phyloP scores from a whole-genome alignment of 2,797 vertebrate species.

The Erpetoichthys calabaricus region DNA sequence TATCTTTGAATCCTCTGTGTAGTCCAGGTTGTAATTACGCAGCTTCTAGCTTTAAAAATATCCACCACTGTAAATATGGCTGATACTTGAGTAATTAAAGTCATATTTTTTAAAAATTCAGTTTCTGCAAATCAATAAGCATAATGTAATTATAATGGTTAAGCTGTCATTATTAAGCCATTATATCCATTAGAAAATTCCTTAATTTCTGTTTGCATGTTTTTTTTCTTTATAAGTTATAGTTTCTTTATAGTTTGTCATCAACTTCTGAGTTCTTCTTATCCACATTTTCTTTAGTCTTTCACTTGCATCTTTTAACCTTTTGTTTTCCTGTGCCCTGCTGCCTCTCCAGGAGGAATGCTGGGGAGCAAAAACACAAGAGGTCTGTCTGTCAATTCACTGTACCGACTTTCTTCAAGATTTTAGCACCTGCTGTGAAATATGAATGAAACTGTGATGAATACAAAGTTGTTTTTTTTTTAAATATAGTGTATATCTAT shows the following conservation, averaged over 20 bases:
- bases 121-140: too few relatives aligned
- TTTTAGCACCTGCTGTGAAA: too few relatives aligned
- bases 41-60: too few relatives aligned
- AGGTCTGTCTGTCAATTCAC: constrained; percentile 75
- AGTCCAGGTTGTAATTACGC: too few relatives aligned
- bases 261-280: constrained; percentile 3
- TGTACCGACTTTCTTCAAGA: constrained; percentile 4
- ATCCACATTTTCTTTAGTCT: background rate
- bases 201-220: background rate
- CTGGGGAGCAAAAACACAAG: constrained; percentile 83
- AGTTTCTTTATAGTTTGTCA: background rate
- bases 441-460: too few relatives aligned
- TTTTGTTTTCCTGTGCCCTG: constrained; percentile 77
- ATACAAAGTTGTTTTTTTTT: too few relatives aligned
- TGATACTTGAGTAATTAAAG: too few relatives aligned
- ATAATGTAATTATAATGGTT: background rate
- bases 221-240: too few relatives aligned
- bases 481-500: too few relatives aligned
- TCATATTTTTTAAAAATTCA: too few relatives aligned
- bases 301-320: constrained; percentile 60
- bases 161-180: background rate
- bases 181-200: background rate
- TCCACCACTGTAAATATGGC: background rate
- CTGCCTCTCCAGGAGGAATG: constrained; percentile 78
- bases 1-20: too few relatives aligned